Evolutionary conservation across 2,888 invertebrate genomes (phyloP).

Genomic region (Tupiocoris notatus): DNA sequence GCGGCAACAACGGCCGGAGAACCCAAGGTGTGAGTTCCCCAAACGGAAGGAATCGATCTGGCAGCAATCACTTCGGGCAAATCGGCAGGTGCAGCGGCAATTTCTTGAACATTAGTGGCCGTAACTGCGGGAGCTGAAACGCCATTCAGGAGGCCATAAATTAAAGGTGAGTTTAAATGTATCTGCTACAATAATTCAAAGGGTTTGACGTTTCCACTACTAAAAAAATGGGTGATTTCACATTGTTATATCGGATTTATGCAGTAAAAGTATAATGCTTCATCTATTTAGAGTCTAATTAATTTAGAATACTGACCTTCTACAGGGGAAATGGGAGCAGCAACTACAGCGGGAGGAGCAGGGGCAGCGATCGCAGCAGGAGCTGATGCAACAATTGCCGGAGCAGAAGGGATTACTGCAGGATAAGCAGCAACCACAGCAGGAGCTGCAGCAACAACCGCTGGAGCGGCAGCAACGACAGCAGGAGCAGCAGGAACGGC

Average conservation of each 20-base stretch:
- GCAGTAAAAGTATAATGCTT: neutral
- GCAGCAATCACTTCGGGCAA: slow-evolving; percentile 52
- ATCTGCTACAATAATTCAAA: too few species aligned
- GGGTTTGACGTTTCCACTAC: too few species aligned
- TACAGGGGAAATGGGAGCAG: slow-evolving; percentile 10
- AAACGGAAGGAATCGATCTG: neutral
- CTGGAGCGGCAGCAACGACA: slow-evolving; percentile 49
- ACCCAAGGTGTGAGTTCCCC: neutral
- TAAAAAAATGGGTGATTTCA: too few species aligned
- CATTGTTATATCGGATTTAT: too few species aligned
- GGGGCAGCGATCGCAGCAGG: slow-evolving; percentile 2
- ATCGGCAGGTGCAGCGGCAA: slow-evolving; percentile 46
- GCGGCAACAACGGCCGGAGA: slow-evolving; percentile 5
- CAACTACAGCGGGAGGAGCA: slow-evolving; percentile 6
- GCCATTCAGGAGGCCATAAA: too few species aligned
- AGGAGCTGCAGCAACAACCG: slow-evolving; percentile 52
- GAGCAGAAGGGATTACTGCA: slow-evolving; percentile 50
- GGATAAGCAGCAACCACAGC: slow-evolving; percentile 54
- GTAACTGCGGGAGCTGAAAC: slow-evolving; percentile 50
- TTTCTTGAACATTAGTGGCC: slow-evolving; percentile 55
- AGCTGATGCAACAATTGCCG: slow-evolving; percentile 2
- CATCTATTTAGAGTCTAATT: neutral
- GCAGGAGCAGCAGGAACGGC: slow-evolving; percentile 34
- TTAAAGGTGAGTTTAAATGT: too few species aligned
- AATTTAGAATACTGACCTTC: too few species aligned